These are phyloP conservation scores for Pimpla rufipes DNA, from an alignment of 2,888 invertebrate genomes.

Conservation along the genomic window DNA sequence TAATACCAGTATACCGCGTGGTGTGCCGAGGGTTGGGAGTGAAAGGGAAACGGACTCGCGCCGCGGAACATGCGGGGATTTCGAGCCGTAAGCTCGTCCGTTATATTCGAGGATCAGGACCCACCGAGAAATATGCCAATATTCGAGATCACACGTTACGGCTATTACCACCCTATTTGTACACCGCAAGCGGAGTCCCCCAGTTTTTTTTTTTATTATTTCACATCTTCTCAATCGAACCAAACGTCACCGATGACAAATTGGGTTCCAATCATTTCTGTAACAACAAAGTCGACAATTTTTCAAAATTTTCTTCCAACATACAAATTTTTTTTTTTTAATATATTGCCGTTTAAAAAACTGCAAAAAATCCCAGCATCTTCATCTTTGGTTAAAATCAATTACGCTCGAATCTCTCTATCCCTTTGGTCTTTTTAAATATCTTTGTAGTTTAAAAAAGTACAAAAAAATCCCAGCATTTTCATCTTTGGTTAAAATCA, in stretches of 20 bases:
- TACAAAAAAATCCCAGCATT: no score
- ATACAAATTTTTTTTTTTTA: no score
- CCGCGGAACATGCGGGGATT: slow-evolving; percentile 39
- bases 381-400: no score
- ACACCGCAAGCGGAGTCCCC: background rate
- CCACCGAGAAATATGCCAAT: slow-evolving; percentile 56
- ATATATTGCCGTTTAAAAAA: no score
- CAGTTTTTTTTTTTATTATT: slow-evolving; percentile 16
- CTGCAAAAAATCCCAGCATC: no score
- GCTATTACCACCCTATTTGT: slow-evolving; percentile 52
- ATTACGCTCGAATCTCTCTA: no score
- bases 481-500: no score
- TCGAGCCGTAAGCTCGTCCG: slow-evolving; percentile 56
- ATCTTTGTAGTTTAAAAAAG: no score
- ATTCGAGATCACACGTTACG: slow-evolving; percentile 59
- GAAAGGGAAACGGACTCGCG: slow-evolving; percentile 65
- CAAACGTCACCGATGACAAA: background rate
- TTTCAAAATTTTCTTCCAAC: background rate
- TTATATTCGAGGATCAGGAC: slow-evolving; percentile 63
- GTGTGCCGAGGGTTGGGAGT: slow-evolving; percentile 80
- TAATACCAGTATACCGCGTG: slow-evolving; percentile 80
- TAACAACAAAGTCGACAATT: background rate
- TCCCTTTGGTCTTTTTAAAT: no score
- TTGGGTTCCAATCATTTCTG: background rate
- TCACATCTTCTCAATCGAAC: background rate